These are phyloP conservation scores for Chlorospingus semifuscus DNA, from an alignment of 2,797 vertebrate genomes.

Conservation along the genomic window DNA sequence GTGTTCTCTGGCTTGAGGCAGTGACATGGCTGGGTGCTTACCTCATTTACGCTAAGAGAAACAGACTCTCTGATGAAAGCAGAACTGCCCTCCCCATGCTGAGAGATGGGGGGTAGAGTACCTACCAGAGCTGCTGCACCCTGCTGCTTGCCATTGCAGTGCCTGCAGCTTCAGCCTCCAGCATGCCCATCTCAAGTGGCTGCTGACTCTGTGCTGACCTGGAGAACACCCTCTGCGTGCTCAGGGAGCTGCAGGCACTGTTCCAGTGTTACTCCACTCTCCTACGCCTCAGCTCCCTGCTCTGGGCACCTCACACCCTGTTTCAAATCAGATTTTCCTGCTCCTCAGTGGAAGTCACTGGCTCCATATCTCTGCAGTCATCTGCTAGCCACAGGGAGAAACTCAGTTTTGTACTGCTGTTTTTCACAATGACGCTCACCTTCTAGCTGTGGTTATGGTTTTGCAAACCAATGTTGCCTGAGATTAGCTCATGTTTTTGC, in stretches of 20 bases:
- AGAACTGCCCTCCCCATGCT: background rate
- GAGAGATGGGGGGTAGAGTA: background rate
- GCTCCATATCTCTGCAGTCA: background rate
- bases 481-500: slow-evolving; percentile 18
- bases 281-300: background rate
- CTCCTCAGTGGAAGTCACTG: background rate
- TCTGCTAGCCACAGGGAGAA: background rate
- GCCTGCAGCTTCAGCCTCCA: background rate
- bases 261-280: background rate
- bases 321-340: background rate
- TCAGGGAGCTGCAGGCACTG: background rate
- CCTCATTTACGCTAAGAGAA: background rate
- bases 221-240: background rate
- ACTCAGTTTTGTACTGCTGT: background rate
- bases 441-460: slow-evolving; percentile 52
- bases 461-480: slow-evolving; percentile 9
- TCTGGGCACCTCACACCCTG: background rate
- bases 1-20: background rate
- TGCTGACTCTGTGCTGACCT: background rate
- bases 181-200: background rate
- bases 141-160: background rate
- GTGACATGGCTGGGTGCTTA: background rate
- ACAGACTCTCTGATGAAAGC: background rate
- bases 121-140: background rate
- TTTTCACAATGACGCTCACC: slow-evolving; percentile 47